Evolutionary conservation across 2,797 vertebrate species (phyloP), one percentile per base, ranked within the genome.

Genomic region (Anguilla marmorata): DNA sequence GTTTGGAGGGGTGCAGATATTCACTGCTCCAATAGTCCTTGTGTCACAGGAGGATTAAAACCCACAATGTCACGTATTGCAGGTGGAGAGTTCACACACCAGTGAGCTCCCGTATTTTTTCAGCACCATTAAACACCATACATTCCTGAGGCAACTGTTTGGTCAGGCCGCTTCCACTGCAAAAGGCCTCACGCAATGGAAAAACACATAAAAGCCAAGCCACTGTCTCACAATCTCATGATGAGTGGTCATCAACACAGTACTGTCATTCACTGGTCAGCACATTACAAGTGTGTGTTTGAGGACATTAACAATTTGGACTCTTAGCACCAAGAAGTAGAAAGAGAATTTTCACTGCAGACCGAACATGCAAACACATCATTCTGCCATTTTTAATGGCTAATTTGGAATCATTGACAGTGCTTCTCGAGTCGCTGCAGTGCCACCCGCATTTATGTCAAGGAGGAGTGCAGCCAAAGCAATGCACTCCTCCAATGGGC

Each of bases 171-270:
- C 50, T 50, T 82, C 27, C 19, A 48, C 79, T 50, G 24, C 45
- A n/a, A 82, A 11, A n/a, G 19, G 45, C 79, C 79, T n/a, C 79
- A 21, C 50, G 41, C 79, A 50, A 82, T 50, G 79, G 79, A 82
- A 82, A 82, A 82, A 50, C 19, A 82, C 21, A 50, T n/a, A 82
- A 82, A 82, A 82, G 21, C 21, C 21, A 19, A 9, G 19, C 21
- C 45, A 11, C 45, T 9, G n/a, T n/a, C 21, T 50, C 79, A 79
- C 27, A 79, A 48, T 37, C 30, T 37, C 72, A 11, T 41, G 74
- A 45, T 16, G 33, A 21, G 33, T 24, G 45, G 79, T 82, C 79
- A 82, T 82, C 79, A 48, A 50, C 79, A n/a, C 45, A 48, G 45
- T 9, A 50, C 79, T 9, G 79, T 50, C 12, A 50, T 82, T 50